phyloP scores from a whole-genome alignment of 2,888 invertebrate genomes.

The Philereme vetulata region DNA sequence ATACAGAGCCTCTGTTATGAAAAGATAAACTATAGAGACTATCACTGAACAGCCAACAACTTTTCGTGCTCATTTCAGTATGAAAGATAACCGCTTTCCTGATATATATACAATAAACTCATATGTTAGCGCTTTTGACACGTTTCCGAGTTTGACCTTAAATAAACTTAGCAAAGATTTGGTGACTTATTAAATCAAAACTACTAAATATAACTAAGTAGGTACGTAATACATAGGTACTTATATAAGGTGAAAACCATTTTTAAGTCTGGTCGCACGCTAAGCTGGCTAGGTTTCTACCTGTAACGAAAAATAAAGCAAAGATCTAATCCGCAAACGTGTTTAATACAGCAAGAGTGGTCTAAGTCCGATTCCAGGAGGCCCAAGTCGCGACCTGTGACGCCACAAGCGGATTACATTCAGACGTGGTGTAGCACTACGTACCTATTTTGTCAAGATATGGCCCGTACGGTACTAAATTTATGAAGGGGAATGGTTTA shows the following conservation, averaged over 20 bases:
- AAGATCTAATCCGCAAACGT: slow-evolving; percentile 38
- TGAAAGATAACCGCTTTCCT: slow-evolving; percentile 7
- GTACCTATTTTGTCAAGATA: slow-evolving; percentile 53
- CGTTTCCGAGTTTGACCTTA: neutral
- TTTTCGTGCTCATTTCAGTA: slow-evolving; percentile 14
- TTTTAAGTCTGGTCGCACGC: neutral
- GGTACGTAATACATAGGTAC: too few species aligned
- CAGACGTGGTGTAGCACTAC: slow-evolving; percentile 40
- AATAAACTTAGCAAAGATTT: too few species aligned
- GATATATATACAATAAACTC: neutral
- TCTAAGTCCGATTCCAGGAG: slow-evolving; percentile 33
- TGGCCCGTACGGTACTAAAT: slow-evolving; percentile 38
- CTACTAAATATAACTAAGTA: too few species aligned
- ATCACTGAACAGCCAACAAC: slow-evolving; percentile 1
- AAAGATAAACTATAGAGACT: slow-evolving; percentile 26
- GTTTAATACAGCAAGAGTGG: slow-evolving; percentile 39
- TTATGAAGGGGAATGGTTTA: slow-evolving; percentile 29
- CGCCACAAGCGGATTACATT: slow-evolving; percentile 61
- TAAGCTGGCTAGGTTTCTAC: neutral
- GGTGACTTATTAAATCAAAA: too few species aligned
- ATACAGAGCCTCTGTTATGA: slow-evolving; percentile 31
- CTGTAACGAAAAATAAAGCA: slow-evolving; percentile 12
- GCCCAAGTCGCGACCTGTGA: slow-evolving; percentile 45
- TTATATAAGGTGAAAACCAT: too few species aligned
- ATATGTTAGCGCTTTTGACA: neutral